These are phyloP conservation scores for Globodera rostochiensis DNA, from an alignment of 1,140 invertebrate genomes.

Conservation along the genomic window DNA sequence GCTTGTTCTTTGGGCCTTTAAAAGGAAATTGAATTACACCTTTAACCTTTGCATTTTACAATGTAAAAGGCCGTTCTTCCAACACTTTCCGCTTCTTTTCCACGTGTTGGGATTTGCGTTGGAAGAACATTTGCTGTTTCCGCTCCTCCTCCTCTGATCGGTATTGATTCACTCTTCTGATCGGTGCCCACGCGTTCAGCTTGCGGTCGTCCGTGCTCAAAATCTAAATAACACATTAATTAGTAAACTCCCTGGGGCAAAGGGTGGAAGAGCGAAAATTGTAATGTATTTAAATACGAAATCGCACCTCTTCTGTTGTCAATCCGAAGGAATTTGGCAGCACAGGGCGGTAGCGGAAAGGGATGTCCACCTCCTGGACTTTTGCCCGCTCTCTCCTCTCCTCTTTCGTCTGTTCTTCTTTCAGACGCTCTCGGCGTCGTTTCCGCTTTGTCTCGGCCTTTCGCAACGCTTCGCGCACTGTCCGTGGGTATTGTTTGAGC, in stretches of 20 bases:
- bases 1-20: conserved; percentile 36
- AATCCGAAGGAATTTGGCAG: conserved; percentile 87
- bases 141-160: conserved; percentile 77
- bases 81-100: conserved; percentile 80
- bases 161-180: conserved; percentile 84
- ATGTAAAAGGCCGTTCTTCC: conserved; percentile 4
- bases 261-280: conserved; percentile 17
- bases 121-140: conserved; percentile 78
- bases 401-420: conserved; percentile 20
- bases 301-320: conserved; percentile 78
- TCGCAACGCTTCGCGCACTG: conserved; percentile 80
- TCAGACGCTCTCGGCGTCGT: conserved; percentile 8
- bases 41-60: neutral
- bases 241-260: conserved; percentile 27
- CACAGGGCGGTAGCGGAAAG: conserved; percentile 86
- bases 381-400: conserved; percentile 12
- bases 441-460: conserved; percentile 74
- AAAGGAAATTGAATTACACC: neutral
- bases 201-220: conserved; percentile 85
- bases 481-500: conserved; percentile 86
- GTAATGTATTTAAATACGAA: no score
- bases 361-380: conserved; percentile 27
- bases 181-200: conserved; percentile 88
- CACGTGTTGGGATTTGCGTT: conserved; percentile 76
- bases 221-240: conserved; percentile 72